phyloP scores from a whole-genome alignment of 2,797 vertebrate species.

The Siniperca obscura region DNA sequence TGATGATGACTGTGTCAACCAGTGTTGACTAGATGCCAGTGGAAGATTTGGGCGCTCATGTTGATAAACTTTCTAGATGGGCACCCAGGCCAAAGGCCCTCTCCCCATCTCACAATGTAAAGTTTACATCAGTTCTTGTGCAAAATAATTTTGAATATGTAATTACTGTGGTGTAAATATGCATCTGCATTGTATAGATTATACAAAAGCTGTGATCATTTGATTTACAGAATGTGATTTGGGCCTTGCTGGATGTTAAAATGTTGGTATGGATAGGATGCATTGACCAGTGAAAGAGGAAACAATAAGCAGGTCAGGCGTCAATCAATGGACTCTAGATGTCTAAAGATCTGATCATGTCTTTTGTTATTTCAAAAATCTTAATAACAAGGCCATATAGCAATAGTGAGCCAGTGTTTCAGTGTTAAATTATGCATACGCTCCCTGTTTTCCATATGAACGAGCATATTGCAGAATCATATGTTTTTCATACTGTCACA shows the following conservation, averaged over 20 bases:
- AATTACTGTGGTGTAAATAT: slow-evolving; percentile 75
- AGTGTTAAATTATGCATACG: slow-evolving; percentile 58
- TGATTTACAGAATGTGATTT: slow-evolving; percentile 56
- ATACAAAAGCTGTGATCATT: slow-evolving; percentile 46
- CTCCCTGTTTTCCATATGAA: slow-evolving; percentile 49
- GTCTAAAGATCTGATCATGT: slow-evolving; percentile 49
- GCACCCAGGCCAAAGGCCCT: not conserved
- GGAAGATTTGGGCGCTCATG: slow-evolving; percentile 47
- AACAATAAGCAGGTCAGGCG: not conserved
- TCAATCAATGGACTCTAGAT: slow-evolving; percentile 40
- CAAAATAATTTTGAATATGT: slow-evolving; percentile 65
- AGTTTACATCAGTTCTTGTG: slow-evolving; percentile 66
- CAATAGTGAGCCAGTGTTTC: slow-evolving; percentile 64
- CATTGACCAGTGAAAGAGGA: slow-evolving; percentile 9
- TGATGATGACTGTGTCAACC: slow-evolving; percentile 47
- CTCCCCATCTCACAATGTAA: slow-evolving; percentile 45
- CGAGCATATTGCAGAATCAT: slow-evolving; percentile 28
- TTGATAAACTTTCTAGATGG: slow-evolving; percentile 28
- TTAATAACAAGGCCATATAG: slow-evolving; percentile 53
- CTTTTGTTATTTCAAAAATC: slow-evolving; percentile 43
- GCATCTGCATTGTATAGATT: slow-evolving; percentile 60
- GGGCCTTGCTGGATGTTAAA: slow-evolving; percentile 53
- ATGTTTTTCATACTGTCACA: slow-evolving; percentile 52
- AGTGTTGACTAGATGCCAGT: slow-evolving; percentile 22
- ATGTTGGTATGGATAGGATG: slow-evolving; percentile 25